These are phyloP conservation scores for Platysternon megacephalum DNA, from an alignment of 2,113 vertebrate genomes.

Conservation along the genomic window DNA sequence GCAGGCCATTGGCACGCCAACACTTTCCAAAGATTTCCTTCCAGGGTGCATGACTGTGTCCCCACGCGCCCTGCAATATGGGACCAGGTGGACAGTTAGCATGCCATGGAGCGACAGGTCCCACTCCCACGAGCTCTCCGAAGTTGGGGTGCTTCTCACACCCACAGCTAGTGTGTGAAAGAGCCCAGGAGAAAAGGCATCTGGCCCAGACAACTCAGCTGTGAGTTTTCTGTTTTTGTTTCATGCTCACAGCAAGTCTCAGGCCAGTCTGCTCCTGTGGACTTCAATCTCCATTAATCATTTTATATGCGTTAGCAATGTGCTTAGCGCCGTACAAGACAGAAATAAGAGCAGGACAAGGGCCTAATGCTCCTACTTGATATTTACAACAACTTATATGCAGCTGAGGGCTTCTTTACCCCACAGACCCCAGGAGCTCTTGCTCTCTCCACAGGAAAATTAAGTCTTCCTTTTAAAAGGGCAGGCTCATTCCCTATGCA, in stretches of 20 bases:
- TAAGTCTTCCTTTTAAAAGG: not conserved
- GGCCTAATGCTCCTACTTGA: not conserved
- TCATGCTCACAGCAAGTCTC: not conserved
- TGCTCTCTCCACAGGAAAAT: not conserved
- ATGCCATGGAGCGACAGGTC: not conserved
- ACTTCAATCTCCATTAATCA: not conserved
- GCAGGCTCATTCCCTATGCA: not conserved
- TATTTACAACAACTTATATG: fast-evolving
- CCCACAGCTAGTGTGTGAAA: not conserved
- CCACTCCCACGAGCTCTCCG: not conserved
- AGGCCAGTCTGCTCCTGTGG: too few relatives aligned
- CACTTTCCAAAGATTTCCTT: fast-evolving
- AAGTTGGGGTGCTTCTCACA: not conserved
- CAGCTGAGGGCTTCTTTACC: not conserved
- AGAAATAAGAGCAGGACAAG: not conserved
- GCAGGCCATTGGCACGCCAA: not conserved
- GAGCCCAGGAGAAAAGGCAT: fast-evolving
- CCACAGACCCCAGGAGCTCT: not conserved
- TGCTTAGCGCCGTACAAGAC: not conserved
- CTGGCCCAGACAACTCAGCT: not conserved
- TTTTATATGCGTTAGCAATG: not conserved
- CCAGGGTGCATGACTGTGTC: not conserved
- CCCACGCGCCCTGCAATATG: too few relatives aligned
- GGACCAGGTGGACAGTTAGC: not conserved
- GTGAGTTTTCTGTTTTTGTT: not conserved